Evolutionary conservation across 2,797 vertebrate species (phyloP).

Genomic region (Selene dorsalis): DNA sequence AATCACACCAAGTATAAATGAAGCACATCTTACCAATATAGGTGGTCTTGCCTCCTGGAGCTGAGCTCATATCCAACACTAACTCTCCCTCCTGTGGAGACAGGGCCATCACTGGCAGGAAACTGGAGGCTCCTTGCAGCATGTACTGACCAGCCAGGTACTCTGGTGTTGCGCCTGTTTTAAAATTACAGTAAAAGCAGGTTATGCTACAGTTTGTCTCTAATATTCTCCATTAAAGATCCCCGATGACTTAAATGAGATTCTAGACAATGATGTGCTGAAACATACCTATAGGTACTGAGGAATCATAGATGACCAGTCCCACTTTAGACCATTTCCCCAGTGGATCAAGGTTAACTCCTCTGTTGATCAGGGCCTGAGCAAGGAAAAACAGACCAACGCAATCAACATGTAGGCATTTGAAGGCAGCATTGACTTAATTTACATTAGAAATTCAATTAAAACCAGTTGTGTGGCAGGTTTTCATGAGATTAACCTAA

Average conservation of each 20-base stretch:
- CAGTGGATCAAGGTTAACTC: constrained; percentile 96
- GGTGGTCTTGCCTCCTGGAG: constrained; percentile 97
- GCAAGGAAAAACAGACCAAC: constrained; percentile 20
- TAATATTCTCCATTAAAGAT: constrained; percentile 10
- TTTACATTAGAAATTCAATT: background rate
- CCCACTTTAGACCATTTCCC: constrained; percentile 99
- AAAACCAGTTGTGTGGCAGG: background rate
- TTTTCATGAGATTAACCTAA: background rate
- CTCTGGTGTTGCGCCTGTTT: constrained; percentile 94
- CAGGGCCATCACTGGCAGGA: constrained; percentile 95
- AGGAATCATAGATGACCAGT: constrained; percentile 95
- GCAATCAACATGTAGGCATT: background rate
- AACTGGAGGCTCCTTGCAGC: constrained; percentile 96
- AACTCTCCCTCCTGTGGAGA: constrained; percentile 95
- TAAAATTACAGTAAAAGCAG: constrained; percentile 16
- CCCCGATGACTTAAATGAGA: background rate
- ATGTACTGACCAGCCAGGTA: constrained; percentile 98
- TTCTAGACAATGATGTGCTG: background rate
- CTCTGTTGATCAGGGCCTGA: constrained; percentile 97
- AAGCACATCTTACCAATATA: constrained; percentile 89
- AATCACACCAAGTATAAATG: background rate
- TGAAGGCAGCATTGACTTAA: background rate
- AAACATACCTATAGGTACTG: constrained; percentile 93
- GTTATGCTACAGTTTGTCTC: background rate
- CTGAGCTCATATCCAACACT: constrained; percentile 96